Evolutionary conservation across 2,113 vertebrate genomes (phyloP).

Genomic region (Octodon degus): DNA sequence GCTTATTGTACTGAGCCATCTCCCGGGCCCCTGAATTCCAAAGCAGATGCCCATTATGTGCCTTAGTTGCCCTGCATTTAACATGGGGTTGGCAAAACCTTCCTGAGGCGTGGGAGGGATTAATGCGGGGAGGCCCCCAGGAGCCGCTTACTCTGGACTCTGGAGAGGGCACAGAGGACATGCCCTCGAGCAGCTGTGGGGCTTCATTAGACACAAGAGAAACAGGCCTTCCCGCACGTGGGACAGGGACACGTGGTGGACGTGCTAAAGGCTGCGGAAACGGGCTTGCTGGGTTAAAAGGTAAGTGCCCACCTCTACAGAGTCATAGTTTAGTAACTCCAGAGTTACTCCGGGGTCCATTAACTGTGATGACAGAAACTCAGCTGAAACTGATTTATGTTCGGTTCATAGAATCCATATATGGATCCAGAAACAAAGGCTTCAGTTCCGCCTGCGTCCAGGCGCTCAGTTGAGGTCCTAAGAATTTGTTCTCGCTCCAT

Average conservation of each 20-base stretch:
- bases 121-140: background rate
- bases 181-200: background rate
- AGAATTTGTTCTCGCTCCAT: background rate
- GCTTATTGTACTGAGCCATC: no score
- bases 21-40: background rate
- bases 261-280: background rate
- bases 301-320: background rate
- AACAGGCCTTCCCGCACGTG: background rate
- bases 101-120: background rate
- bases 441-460: constrained; percentile 19
- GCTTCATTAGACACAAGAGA: background rate
- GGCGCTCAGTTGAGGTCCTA: background rate
- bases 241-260: background rate
- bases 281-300: background rate
- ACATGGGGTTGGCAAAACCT: background rate
- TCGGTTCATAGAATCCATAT: background rate
- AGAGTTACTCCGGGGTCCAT: background rate
- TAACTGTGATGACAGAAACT: background rate
- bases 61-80: background rate
- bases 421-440: background rate
- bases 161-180: background rate
- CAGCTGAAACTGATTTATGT: background rate
- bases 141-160: background rate
- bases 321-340: background rate
- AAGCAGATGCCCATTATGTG: background rate